Evolutionary conservation across 2,888 invertebrate species (phyloP).

Genomic region (Xylophagus ater): DNA sequence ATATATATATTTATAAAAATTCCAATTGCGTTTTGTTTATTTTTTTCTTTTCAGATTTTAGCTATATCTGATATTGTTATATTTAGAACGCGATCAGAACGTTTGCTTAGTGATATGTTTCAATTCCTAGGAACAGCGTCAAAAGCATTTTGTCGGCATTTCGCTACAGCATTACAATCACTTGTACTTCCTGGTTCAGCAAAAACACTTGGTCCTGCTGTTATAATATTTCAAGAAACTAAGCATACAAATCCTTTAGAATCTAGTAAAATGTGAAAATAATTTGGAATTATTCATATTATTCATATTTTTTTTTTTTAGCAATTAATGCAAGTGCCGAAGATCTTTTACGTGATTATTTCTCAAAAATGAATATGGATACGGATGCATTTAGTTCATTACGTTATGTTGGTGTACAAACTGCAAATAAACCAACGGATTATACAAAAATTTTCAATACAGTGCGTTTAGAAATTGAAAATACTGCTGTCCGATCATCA

Average conservation of each 20-base stretch:
- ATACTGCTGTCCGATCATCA: constrained; percentile 58
- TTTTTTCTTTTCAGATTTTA: constrained; percentile 44
- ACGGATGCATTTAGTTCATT: constrained; percentile 63
- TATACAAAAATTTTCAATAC: constrained; percentile 48
- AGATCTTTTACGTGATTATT: constrained; percentile 49
- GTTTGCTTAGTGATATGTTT: constrained; percentile 64
- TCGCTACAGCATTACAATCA: constrained; percentile 45
- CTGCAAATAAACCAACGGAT: constrained; percentile 44
- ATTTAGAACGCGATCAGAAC: constrained; percentile 62
- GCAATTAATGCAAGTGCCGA: constrained; percentile 49
- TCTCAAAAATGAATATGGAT: constrained; percentile 49
- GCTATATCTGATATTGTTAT: constrained; percentile 72
- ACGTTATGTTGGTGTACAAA: constrained; percentile 54
- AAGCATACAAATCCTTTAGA: constrained; percentile 55
- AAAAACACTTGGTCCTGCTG: constrained; percentile 56
- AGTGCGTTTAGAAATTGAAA: constrained; percentile 51
- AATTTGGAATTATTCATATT: constrained; percentile 8
- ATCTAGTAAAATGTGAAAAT: constrained; percentile 37
- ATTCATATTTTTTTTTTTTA: constrained; percentile 23
- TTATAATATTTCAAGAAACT: constrained; percentile 72
- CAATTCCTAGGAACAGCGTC: constrained; percentile 67
- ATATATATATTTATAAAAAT: not conserved
- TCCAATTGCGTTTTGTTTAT: too few relatives aligned
- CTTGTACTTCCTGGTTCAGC: constrained; percentile 28
- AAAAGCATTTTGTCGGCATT: constrained; percentile 60